Base-by-base conservation (phyloP, 2,888 invertebrate genomes). In the Nebria salina region DNA sequence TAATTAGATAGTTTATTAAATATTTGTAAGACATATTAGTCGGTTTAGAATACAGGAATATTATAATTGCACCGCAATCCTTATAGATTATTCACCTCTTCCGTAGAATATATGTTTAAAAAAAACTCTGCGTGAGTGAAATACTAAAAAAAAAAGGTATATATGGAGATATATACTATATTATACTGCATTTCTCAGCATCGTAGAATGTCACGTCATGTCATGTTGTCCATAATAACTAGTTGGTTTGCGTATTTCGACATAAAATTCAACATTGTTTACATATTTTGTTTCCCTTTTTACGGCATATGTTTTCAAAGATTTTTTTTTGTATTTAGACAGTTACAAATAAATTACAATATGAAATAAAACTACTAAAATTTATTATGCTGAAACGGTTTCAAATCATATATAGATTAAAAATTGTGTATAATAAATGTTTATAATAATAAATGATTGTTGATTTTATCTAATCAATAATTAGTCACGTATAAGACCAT, bases 41-140 rank as follows among this genome's bases (percentile, higher is more conserved):
- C 54, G 68, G 54, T 80, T 75, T 75, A 74, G 74, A 66, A 75
- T 73, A 79, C 74, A 74, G 68, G 79, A 79, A 20, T 80, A 72
- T 65, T 65, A 41, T 70, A 75, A 80, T 74, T 80, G 75, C 72
- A 54, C 54, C 64, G 54, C 64, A 68, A 66, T 80, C 70, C 75
- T 75, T 70, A 41, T 34, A 80, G 75, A 75, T 75, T 80, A 80
- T 80, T 80, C 75, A 80, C 75, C 80, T 80, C 80, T 75, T 11
- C 26, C 7, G 54, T 11, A 54, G 54, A 54, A 54, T 54, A 54
- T 54, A 13, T 11, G 13, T 11, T 11, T 41, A 77, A 77, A 77
- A 72, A 72, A 73, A 79, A 66, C 74, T 75, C 41, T 79, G 74
- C 79, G 79, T 79, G 79, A 79, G 79, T 79, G 79, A 68, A 75